A percentile compares a stretch with the other conserved stretches of the same genome.
Evolutionary conservation across 2,113 vertebrate species (phyloP).

Genomic region (Otolemur garnettii): DNA sequence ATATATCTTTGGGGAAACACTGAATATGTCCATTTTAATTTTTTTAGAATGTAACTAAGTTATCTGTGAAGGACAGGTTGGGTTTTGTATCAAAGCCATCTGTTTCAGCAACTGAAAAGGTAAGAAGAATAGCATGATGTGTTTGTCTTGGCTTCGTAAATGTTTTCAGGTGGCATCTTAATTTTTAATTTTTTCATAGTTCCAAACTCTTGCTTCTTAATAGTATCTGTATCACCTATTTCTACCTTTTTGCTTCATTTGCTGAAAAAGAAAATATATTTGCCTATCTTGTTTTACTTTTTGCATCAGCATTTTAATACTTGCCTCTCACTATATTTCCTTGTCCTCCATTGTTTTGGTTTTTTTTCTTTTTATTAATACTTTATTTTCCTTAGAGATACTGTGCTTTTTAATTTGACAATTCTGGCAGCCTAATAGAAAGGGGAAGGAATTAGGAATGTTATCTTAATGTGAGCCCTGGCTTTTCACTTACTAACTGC

Average conservation of each 20-base stretch:
- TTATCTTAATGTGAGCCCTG: constrained; percentile 38
- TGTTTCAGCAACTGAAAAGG: constrained; percentile 93
- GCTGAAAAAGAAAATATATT: constrained; percentile 77
- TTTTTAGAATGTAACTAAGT: constrained; percentile 92
- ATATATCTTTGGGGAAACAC: constrained; percentile 74
- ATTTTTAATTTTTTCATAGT: constrained; percentile 78
- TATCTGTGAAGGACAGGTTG: constrained; percentile 95
- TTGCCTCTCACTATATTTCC: constrained; percentile 55
- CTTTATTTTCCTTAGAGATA: constrained; percentile 61
- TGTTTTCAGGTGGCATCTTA: constrained; percentile 84
- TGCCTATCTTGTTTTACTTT: constrained; percentile 54
- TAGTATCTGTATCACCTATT: constrained; percentile 69
- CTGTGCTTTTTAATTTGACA: constrained; percentile 60
- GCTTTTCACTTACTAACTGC: constrained; percentile 74
- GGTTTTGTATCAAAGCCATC: constrained; percentile 94
- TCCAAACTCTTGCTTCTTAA: constrained; percentile 78
- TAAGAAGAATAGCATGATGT: constrained; percentile 86
- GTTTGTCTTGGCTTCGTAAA: constrained; percentile 84
- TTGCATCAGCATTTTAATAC: constrained; percentile 78
- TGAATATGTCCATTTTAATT: constrained; percentile 79
- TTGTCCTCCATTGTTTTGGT: constrained; percentile 65
- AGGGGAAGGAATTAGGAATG: constrained; percentile 65
- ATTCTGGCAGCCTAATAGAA: constrained; percentile 34
- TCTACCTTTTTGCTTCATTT: constrained; percentile 70
- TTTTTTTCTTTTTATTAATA: constrained; percentile 47